Conservation (phyloP, 92 coral and sea anemone species). For the Bergia sp. region DNA sequence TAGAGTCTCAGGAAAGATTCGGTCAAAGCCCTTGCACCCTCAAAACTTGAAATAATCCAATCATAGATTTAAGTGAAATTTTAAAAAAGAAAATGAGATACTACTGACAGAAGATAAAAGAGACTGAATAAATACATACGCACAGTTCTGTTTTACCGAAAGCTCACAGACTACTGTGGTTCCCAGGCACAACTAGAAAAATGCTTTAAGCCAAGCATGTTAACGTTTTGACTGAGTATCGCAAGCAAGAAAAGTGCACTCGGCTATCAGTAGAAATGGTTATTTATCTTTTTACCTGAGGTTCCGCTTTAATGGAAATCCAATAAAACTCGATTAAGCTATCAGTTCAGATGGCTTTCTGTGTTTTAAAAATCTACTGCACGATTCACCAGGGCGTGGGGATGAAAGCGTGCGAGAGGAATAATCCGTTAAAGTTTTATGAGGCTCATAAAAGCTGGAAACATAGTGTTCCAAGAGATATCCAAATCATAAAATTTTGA, state of each 20-base stretch:
- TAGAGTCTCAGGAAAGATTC: too few species aligned
- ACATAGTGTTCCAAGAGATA: conserved; percentile 10
- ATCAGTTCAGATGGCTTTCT: neutral
- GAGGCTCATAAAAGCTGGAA: conserved; percentile 13
- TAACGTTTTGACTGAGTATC: neutral
- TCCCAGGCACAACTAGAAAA: neutral
- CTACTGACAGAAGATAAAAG: too few species aligned
- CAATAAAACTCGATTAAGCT: neutral
- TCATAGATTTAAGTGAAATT: too few species aligned
- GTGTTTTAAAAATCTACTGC: neutral
- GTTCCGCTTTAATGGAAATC: neutral
- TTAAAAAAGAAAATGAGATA: too few species aligned
- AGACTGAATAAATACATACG: too few species aligned
- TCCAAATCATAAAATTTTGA: conserved; percentile 26
- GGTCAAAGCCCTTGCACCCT: too few species aligned
- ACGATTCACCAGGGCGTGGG: neutral
- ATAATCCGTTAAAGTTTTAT: conserved; percentile 22
- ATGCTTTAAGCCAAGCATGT: neutral
- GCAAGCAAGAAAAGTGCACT: neutral
- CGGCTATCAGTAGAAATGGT: neutral
- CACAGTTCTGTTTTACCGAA: too few species aligned
- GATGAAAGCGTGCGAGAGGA: conserved; percentile 13
- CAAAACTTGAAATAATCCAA: too few species aligned
- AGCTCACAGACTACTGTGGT: too few species aligned
- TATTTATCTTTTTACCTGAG: neutral